Evolutionary conservation across 2,113 vertebrate species (phyloP), one percentile per base, ranked within the genome.

Genomic region (Gallinago undulata): DNA sequence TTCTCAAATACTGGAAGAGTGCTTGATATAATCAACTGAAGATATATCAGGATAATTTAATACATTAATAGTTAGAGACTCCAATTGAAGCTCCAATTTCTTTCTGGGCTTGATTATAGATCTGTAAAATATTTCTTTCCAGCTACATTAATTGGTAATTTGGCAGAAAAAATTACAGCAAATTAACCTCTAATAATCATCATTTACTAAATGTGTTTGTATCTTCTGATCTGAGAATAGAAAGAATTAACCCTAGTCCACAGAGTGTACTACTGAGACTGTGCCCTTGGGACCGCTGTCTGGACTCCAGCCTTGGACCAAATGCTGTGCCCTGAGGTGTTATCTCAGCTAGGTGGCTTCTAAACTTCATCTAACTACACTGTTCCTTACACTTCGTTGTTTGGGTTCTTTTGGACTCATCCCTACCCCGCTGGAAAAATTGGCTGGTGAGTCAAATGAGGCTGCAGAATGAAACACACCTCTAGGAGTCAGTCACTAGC

Each of bases 51-150:
- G 89, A 84, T 89, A 97, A 94, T 94, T 87, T 95, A 95, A 90
- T 94, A 94, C 89, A 79, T 90, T 95, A 92, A 89, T 94, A 84
- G 87, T 82, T 87, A 78, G 87, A 87, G 11, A 37, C 56, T 92
- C 59, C 63, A 87, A 19, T 10, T 91, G 87, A 93, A 77, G 64
- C 67, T 94, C 51, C 37, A 76, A 30, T 90, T 94, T 70, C 77
- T 94, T 91, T 94, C 69, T 68, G 68, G 47, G 43, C 82, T 93
- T 95, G 84, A 93, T 96, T 95, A 95, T 96, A 89, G 75, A 94
- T 96, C 79, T 94, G 79, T 94, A 92, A 94, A 97, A 94, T 96
- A 92, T 93, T 92, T 94, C 56, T 92, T 94, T 96, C 81, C 59
- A 89, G 51, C 80, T 94, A 87, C 48, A 88, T 94, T 96, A 93